phyloP scores from a whole-genome alignment of 2,113 vertebrate genomes.

The Panthera uncia region DNA sequence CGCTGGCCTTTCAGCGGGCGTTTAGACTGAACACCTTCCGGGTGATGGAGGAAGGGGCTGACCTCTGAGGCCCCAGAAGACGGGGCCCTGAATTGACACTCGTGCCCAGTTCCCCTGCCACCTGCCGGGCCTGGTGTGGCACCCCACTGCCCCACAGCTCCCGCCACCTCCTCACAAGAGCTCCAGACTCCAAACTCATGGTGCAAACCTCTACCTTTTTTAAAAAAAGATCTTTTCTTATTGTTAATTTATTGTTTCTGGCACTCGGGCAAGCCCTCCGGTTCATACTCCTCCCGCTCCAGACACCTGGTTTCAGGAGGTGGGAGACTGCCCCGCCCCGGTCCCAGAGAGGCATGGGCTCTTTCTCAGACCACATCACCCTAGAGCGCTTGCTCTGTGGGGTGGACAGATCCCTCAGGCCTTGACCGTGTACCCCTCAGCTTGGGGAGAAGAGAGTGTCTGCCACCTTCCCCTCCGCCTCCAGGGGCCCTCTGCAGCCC shows the following conservation, averaged over 20 bases:
- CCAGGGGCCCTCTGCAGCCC: neutral
- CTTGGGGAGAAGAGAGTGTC: neutral
- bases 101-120: neutral
- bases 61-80: neutral
- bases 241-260: conserved; percentile 77
- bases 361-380: neutral
- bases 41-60: conserved; percentile 25
- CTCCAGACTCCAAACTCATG: conserved; percentile 53
- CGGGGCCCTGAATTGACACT: neutral
- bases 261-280: conserved; percentile 35
- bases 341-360: neutral
- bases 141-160: neutral
- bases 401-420: neutral
- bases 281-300: neutral
- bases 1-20: neutral
- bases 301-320: conserved; percentile 39
- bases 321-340: neutral
- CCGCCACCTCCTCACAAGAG: conserved; percentile 32
- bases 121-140: neutral
- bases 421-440: neutral
- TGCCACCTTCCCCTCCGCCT: neutral
- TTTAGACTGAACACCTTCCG: conserved; percentile 36
- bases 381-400: neutral
- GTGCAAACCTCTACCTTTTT: conserved; percentile 71
- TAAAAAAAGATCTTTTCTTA: conserved; percentile 62